Base-by-base conservation (phyloP, 2,797 vertebrate genomes). In the Sebastes alutus region DNA sequence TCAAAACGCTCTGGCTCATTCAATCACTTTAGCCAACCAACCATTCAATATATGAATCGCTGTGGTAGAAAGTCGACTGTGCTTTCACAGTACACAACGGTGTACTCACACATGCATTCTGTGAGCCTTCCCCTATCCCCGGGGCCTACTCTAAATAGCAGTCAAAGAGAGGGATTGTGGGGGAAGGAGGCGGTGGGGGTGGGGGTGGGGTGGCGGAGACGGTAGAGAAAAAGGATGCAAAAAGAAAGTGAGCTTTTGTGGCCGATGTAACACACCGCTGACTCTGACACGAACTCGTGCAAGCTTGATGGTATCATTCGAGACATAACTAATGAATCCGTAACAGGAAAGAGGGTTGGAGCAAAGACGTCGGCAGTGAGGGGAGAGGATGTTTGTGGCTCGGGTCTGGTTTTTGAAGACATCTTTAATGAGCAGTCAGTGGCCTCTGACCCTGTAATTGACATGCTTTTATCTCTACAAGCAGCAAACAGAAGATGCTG, bases 151-250 rank as follows among this genome's bases (percentile, higher is more conserved):
- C 88, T 85, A 94, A 93, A 94, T 94, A 93, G 85, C 65, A 77
- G 89, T 94, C 88, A 94, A 94, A 94, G 88, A 90, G 87, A 90
- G 77, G 88, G 88, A 94, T 89, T 94, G 90, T 91, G 86, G 84
- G 87, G 86, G 88, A 84, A 86, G 88, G 89, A 91, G 75, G 80
- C 77, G 60, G 63, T 2, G 77, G 62, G 29, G 73, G 61, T 69
- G 84, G 82, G 82, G 82, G 80, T 8, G 22, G 84, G 78, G 86
- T 7, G 23, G 30, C 14, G 29, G 70, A 74, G 33, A 75, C 13
- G n/a, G 49, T n/a, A 80, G 75, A 22, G 49, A 54, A 54, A 54
- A 54, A 22, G 87, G 84, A 94, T 77, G 82, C 74, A 72, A 77
- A 87, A 84, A 87, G 80, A 93, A 90, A 89, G 86, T 75, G 75